Evolutionary conservation across 2,888 invertebrate species (phyloP), one percentile per base, ranked within the genome.

Genomic region (Saturnia pavonia): DNA sequence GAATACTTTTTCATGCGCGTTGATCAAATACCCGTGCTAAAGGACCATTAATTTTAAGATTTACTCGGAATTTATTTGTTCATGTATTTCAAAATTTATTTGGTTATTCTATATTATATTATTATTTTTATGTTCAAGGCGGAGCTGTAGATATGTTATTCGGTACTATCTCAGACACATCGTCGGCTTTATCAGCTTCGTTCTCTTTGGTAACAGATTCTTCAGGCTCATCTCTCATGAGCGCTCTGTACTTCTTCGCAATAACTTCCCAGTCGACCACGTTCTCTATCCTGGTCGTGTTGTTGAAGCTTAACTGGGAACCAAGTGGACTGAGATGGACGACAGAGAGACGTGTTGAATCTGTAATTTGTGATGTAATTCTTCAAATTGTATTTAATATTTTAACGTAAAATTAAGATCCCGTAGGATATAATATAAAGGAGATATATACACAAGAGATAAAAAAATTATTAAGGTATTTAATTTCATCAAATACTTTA

Each of bases 211-310:
- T 84, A 1, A 82, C 72, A 0, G 85, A 82, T 69, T 94, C 94
- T 1, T 93, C 94, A 0, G 93, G 86, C 69, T 92, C 92, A 71
- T 91, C 94, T 68, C 94, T 87, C 89, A 87, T 94, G 14, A 98
- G 92, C 0, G 97, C 96, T 27, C 97, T 94, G 87, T 98, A 98
- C 85, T 98, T 98, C 91, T 97, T 97, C 34, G 98, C 97, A 72
- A 98, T 98, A 3, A 96, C 94, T 82, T 97, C 97, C 98, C 98
- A 98, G 87, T 98, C 98, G 1, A 97, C 97, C 11, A 98, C 97
- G 82, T 97, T 97, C 86, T 98, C 98, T 77, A 98, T 98, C 78
- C 97, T 95, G 67, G 96, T 96, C 69, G 96, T 95, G 76, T 96
- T 96, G 82, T 95, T 96, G 90, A 98, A 97, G 83, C 97, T 97